A percentile compares a stretch with the other conserved stretches of the same genome.
phyloP scores from a whole-genome alignment of 37 sponge, comb jelly and placozoan species.

The Theonella swinhoei region DNA sequence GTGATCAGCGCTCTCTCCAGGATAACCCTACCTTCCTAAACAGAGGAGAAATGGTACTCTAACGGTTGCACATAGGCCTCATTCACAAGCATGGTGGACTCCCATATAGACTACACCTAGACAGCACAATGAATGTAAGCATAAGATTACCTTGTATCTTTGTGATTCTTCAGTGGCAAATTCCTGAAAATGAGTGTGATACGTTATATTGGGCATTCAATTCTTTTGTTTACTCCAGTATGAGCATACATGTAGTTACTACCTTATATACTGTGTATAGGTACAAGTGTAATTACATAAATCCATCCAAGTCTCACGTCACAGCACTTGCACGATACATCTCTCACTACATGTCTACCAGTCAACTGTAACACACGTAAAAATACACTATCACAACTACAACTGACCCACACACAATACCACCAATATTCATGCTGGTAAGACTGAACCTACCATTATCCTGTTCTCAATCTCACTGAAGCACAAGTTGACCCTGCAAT shows the following conservation, averaged over 20 bases:
- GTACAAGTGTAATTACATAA: slow-evolving; percentile 69
- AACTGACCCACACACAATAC: background rate
- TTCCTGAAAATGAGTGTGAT: slow-evolving; percentile 57
- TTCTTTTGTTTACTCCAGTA: background rate
- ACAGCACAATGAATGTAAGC: background rate
- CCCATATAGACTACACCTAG: background rate
- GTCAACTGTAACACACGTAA: slow-evolving; percentile 57
- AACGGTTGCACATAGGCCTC: background rate
- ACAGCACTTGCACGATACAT: slow-evolving; percentile 95
- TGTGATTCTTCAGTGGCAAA: slow-evolving; percentile 97
- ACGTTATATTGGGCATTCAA: background rate
- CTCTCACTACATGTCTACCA: slow-evolving; percentile 93
- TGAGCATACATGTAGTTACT: background rate
- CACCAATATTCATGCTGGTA: too few relatives aligned
- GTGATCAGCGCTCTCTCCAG: slow-evolving; percentile 95
- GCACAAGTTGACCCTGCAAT: slow-evolving; percentile 86
- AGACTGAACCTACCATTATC: slow-evolving; percentile 68
- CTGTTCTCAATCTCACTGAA: slow-evolving; percentile 89
- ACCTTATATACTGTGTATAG: background rate
- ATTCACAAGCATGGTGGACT: background rate
- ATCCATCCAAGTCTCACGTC: slow-evolving; percentile 97
- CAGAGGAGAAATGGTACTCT: background rate
- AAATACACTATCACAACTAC: background rate
- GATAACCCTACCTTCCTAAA: slow-evolving; percentile 95
- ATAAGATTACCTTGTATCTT: slow-evolving; percentile 85